Conservation (phyloP, 2,113 vertebrate species). For the Notiomystis cincta region DNA sequence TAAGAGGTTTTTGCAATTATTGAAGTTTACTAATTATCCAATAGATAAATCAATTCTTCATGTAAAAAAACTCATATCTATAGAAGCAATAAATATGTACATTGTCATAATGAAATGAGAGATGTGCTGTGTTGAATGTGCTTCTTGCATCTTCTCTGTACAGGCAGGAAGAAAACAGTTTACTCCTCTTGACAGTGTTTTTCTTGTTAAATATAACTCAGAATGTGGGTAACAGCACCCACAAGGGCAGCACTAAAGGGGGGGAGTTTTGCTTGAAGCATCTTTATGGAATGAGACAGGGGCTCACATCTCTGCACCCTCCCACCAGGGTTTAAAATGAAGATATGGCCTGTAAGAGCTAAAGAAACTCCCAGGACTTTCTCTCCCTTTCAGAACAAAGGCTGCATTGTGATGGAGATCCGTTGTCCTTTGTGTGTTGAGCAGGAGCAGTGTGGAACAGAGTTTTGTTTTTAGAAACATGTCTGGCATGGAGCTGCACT, state of each 20-base stretch:
- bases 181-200: background rate
- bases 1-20: constrained; percentile 78
- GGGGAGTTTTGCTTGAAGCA: background rate
- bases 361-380: background rate
- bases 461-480: background rate
- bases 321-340: background rate
- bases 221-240: background rate
- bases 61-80: constrained; percentile 70
- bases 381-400: background rate
- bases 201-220: background rate
- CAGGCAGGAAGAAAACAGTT: background rate
- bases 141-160: background rate
- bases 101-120: constrained; percentile 55
- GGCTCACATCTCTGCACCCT: background rate
- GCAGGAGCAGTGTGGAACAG: background rate
- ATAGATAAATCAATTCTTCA: constrained; percentile 80
- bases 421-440: background rate
- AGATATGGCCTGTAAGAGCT: background rate
- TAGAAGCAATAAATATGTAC: constrained; percentile 70
- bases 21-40: constrained; percentile 81
- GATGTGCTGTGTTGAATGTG: background rate
- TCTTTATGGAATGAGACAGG: background rate
- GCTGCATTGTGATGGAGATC: background rate
- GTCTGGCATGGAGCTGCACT: background rate
- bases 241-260: too few species aligned